phyloP scores from a whole-genome alignment of 2,888 invertebrate genomes.

The Stenotaenia linearis region DNA sequence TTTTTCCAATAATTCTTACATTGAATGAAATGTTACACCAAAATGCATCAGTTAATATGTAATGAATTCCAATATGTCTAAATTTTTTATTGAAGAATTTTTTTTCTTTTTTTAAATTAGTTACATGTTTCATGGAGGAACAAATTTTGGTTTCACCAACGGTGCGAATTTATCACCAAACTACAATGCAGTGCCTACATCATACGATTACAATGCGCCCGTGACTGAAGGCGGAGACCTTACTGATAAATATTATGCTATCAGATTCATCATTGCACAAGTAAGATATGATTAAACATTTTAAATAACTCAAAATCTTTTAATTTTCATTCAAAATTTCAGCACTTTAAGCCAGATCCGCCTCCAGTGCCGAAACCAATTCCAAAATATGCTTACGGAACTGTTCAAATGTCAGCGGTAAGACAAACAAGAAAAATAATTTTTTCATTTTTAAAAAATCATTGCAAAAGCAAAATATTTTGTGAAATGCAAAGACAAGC shows the following conservation, averaged over 20 bases:
- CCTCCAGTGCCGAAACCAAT: too few species aligned
- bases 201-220: constrained; percentile 89
- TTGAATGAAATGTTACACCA: constrained; percentile 54
- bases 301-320: too few species aligned
- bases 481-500: too few species aligned
- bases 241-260: constrained; percentile 69
- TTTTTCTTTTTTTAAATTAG: constrained; percentile 34
- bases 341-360: too few species aligned
- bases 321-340: too few species aligned
- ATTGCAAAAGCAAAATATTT: too few species aligned
- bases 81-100: neutral
- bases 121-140: constrained; percentile 49
- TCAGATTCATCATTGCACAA: constrained; percentile 58
- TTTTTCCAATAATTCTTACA: constrained; percentile 52
- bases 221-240: constrained; percentile 82
- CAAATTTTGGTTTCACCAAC: constrained; percentile 45
- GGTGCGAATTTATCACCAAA: constrained; percentile 37
- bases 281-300: constrained; percentile 44
- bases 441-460: too few species aligned
- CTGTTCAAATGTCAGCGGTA: too few species aligned
- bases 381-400: too few species aligned
- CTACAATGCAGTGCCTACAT: constrained; percentile 62
- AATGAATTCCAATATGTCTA: constrained; percentile 7
- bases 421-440: neutral
- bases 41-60: constrained; percentile 48